Percentiles rank a stretch among this genome's conserved stretches.
Conservation (phyloP, 2,797 vertebrate species). For the Chelon auratus region DNA sequence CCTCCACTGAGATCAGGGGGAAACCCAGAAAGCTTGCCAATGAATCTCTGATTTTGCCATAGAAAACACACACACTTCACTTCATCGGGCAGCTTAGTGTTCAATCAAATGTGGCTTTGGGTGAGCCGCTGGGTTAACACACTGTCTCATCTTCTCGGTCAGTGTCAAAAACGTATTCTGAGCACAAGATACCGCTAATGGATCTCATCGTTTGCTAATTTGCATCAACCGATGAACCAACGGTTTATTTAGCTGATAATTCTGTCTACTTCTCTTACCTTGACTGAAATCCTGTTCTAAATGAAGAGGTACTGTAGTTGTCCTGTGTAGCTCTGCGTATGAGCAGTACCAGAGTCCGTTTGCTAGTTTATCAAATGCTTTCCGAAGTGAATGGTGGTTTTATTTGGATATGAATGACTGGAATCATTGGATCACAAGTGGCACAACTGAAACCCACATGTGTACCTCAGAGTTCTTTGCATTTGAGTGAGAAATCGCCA, state of each 20-base stretch:
- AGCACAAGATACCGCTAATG: constrained; percentile 1
- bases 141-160: constrained; percentile 16
- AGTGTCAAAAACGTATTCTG: constrained; percentile 12
- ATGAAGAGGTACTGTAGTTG: background rate
- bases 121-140: constrained; percentile 24
- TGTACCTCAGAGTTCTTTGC: no score
- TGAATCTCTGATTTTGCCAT: constrained; percentile 15
- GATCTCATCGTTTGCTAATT: background rate
- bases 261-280: background rate
- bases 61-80: background rate
- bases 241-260: background rate
- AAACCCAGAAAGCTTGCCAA: constrained; percentile 16
- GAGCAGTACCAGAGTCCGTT: no score
- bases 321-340: no score
- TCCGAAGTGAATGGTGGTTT: no score
- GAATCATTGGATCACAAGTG: no score
- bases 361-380: no score
- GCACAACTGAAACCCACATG: no score
- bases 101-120: constrained; percentile 3
- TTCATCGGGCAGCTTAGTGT: constrained; percentile 19
- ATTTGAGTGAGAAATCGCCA: no score
- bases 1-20: constrained; percentile 26
- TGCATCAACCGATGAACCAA: background rate
- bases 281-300: background rate
- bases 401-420: no score